These are phyloP conservation scores for Nymphalis polychloros DNA, from an alignment of 2,888 invertebrate species.

Conservation along the genomic window DNA sequence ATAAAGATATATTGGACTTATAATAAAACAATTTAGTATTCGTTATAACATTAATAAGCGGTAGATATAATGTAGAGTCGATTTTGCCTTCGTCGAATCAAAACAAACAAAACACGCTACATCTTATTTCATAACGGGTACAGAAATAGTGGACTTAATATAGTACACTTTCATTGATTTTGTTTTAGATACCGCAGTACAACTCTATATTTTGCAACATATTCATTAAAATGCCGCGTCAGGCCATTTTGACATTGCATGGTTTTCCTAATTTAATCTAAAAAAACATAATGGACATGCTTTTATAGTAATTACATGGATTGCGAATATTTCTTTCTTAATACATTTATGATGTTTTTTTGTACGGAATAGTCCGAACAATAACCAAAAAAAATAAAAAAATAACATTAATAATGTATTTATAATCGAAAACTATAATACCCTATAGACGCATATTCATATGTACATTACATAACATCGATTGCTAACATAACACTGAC, in stretches of 20 bases:
- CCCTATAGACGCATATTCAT: too few species aligned
- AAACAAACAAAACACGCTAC: constrained; percentile 4
- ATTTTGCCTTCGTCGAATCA: background rate
- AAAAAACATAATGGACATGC: too few species aligned
- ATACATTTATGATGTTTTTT: too few species aligned
- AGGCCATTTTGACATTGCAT: too few species aligned
- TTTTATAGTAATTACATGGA: background rate
- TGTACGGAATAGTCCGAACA: too few species aligned
- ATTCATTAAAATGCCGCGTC: too few species aligned
- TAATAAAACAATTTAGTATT: too few species aligned
- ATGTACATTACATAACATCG: background rate
- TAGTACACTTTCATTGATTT: background rate
- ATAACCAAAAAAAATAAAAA: too few species aligned
- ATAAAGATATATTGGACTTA: background rate
- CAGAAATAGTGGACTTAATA: constrained; percentile 6
- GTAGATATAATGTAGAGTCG: background rate
- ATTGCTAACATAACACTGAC: background rate
- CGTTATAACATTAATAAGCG: background rate
- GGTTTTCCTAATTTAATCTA: too few species aligned
- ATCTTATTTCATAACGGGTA: constrained; percentile 14
- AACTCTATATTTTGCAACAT: background rate
- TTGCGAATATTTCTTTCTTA: too few species aligned
- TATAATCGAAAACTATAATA: too few species aligned
- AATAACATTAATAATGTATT: too few species aligned
- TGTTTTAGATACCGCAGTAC: background rate